Conservation (phyloP, 2,797 vertebrate genomes). For the Tauraco hartlaubi region DNA sequence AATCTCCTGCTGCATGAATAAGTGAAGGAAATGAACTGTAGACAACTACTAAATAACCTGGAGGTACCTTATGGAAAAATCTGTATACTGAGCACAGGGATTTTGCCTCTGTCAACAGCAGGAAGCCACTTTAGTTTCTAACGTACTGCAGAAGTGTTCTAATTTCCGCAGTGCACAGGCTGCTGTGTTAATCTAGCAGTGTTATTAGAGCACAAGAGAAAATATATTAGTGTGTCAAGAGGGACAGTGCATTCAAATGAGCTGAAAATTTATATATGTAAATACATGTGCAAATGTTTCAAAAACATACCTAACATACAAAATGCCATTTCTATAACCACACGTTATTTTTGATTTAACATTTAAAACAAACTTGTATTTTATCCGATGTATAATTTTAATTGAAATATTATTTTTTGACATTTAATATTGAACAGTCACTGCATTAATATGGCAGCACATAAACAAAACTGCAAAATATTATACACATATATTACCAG, state of each 20-base stretch:
- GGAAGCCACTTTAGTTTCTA: constrained; percentile 16
- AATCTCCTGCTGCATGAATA: background rate
- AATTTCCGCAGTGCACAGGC: background rate
- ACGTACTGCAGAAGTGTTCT: background rate
- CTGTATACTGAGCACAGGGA: background rate
- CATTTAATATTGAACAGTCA: too few relatives aligned
- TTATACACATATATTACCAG: accelerated
- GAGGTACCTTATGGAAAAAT: constrained; percentile 7
- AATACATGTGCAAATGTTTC: background rate
- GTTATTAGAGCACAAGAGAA: background rate
- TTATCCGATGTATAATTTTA: background rate
- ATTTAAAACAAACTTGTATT: background rate
- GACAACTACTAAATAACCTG: constrained; percentile 23
- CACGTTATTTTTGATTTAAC: background rate
- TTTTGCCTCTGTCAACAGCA: background rate
- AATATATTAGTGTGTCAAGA: background rate
- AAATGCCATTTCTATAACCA: background rate
- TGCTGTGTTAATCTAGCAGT: background rate
- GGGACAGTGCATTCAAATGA: background rate
- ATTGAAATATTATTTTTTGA: background rate
- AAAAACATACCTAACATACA: background rate
- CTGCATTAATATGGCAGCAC: background rate
- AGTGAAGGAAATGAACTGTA: constrained; percentile 8
- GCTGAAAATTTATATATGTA: background rate
- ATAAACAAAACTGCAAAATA: background rate